Percentiles rank a stretch among this genome's conserved stretches.
Evolutionary conservation across 2,113 vertebrate genomes (phyloP).

Genomic region (Hypanus sabinus): DNA sequence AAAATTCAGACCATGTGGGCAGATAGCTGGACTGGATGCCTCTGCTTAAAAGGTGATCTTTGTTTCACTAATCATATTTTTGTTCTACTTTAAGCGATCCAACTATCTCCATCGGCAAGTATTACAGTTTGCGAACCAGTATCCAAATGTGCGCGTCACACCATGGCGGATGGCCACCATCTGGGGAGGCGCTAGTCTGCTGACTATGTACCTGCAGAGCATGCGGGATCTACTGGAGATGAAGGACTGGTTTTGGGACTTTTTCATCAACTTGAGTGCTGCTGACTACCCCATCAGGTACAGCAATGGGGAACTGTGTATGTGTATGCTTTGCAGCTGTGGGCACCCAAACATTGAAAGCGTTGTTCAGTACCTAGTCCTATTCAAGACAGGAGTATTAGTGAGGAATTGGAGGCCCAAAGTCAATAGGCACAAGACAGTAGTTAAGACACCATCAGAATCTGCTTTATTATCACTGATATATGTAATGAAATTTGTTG

Average conservation of each 20-base stretch:
- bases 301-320: background rate
- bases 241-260: conserved; percentile 94
- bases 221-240: conserved; percentile 92
- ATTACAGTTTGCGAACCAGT: conserved; percentile 67
- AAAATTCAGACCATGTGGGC: background rate
- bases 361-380: background rate
- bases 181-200: conserved; percentile 93
- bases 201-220: conserved; percentile 87
- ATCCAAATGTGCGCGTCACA: conserved; percentile 83
- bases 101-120: conserved; percentile 89
- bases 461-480: no score
- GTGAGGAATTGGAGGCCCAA: background rate
- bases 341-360: background rate
- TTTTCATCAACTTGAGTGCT: conserved; percentile 98
- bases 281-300: conserved; percentile 97
- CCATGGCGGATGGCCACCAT: conserved; percentile 96
- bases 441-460: background rate
- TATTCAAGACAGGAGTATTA: background rate
- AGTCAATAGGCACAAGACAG: background rate
- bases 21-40: background rate
- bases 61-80: background rate
- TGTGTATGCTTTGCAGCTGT: no score
- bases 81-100: conserved; percentile 65
- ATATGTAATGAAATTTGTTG: no score
- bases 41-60: background rate